Conservation (phyloP, 2,113 vertebrate species). For the Crotalus tigris region DNA sequence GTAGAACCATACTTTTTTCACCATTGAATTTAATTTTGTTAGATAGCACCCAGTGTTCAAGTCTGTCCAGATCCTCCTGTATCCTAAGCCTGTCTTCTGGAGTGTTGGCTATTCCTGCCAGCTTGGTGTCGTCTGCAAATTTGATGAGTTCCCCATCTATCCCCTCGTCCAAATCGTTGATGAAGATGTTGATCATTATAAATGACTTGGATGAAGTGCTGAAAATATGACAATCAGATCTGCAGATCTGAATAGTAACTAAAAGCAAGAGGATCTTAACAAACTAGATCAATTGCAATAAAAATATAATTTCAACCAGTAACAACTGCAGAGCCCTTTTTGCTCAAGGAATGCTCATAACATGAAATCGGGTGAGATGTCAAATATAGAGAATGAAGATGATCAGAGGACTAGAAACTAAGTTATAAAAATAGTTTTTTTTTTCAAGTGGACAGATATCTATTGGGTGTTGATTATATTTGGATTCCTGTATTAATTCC, state of each 20-base stretch:
- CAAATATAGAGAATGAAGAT: neutral
- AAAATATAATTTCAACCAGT: neutral
- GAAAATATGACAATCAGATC: neutral
- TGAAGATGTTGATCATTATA: neutral
- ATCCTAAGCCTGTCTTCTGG: no score
- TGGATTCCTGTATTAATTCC: neutral
- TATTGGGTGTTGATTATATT: neutral
- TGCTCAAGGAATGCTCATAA: neutral
- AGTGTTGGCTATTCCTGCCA: no score
- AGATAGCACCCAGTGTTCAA: no score
- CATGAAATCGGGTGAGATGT: neutral
- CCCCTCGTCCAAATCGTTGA: no score
- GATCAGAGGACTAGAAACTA: neutral
- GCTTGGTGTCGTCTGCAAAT: no score
- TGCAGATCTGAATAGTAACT: neutral
- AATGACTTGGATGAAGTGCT: neutral
- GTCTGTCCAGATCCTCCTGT: no score
- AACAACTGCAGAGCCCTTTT: neutral
- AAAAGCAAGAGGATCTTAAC: neutral
- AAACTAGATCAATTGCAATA: neutral
- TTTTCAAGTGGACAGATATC: neutral
- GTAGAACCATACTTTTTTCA: no score
- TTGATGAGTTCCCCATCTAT: no score
- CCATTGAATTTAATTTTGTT: no score
- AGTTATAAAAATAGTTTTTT: neutral